Conservation (phyloP, 2,888 invertebrate genomes). For the Ypsolopha sequella region DNA sequence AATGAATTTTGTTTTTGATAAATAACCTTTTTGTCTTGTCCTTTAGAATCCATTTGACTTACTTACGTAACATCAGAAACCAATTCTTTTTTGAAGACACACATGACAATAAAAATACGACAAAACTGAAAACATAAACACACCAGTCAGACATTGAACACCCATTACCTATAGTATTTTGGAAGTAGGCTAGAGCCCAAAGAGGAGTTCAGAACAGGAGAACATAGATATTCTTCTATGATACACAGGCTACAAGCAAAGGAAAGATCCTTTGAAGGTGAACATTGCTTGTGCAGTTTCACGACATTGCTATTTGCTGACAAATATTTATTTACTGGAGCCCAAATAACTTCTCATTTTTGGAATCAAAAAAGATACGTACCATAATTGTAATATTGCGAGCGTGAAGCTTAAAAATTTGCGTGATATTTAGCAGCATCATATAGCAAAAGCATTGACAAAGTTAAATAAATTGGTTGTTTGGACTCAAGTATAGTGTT, state of each 20-base stretch:
- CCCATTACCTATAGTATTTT: neutral
- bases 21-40: too few relatives aligned
- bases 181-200: neutral
- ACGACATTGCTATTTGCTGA: constrained; percentile 35
- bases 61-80: too few relatives aligned
- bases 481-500: constrained; percentile 38
- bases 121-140: neutral
- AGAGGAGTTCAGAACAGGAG: neutral
- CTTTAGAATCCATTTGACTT: too few relatives aligned
- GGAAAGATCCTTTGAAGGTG: constrained; percentile 19
- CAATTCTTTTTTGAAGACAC: too few relatives aligned
- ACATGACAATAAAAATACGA: too few relatives aligned
- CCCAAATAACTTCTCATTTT: constrained; percentile 36
- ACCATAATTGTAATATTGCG: neutral
- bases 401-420: constrained; percentile 1
- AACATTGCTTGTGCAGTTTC: constrained; percentile 42
- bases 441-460: neutral
- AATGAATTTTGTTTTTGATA: too few relatives aligned
- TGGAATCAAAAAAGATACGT: neutral
- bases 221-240: neutral
- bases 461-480: constrained; percentile 22
- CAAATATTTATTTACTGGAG: constrained; percentile 26
- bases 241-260: constrained; percentile 1
- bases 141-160: neutral
- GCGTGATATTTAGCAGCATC: neutral